Base-by-base conservation (phyloP, 2,888 invertebrate genomes). In the Dorcus hopei region DNA sequence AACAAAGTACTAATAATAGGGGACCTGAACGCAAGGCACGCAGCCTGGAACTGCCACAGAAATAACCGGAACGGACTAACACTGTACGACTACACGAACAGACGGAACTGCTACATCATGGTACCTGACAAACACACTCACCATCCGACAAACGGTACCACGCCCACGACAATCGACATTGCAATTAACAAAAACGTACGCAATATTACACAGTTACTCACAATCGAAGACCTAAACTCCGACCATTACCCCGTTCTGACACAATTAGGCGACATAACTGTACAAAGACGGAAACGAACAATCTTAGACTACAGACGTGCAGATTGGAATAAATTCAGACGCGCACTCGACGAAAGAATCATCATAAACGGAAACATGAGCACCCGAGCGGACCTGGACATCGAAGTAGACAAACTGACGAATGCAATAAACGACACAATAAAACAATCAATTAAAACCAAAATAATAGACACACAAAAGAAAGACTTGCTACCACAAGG, bases 11-110 rank as follows among this genome's bases (percentile, higher is more conserved):
- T 63, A 2, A 14, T 50, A 0, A 7, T 61, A 5, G 62, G 61
- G 9, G 66, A 19, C 65, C 57, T 52, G 16, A 66, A 66, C 49
- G 61, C 66, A 3, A 53, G 60, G 23, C 65, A 65, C 40, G 9
- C 14, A 2, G 47, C 3, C 33, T 67, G 65, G 63, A 52, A 61
- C 19, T 65, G 64, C 48, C 52, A 54, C 40, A 39, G 7, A 0
- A 47, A 11, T 8, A 67, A 65, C 41, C 38, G n/a, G 49, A 66
- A 65, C 38, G 65, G 64, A 1, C 54, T 19, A 49, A 59, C 47
- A 7, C 9, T 67, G 9, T 38, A 26, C 7, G 52, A 61, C 2
- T 65, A 54, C 23, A 38, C 38, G 40, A 23, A 16, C 9, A 52
- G 33, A 1, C 47, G 45, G 5, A 51, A 52, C 42, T 40, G 43